phyloP scores from a whole-genome alignment of 2,113 vertebrate species.

The Myrmecophaga tridactyla region DNA sequence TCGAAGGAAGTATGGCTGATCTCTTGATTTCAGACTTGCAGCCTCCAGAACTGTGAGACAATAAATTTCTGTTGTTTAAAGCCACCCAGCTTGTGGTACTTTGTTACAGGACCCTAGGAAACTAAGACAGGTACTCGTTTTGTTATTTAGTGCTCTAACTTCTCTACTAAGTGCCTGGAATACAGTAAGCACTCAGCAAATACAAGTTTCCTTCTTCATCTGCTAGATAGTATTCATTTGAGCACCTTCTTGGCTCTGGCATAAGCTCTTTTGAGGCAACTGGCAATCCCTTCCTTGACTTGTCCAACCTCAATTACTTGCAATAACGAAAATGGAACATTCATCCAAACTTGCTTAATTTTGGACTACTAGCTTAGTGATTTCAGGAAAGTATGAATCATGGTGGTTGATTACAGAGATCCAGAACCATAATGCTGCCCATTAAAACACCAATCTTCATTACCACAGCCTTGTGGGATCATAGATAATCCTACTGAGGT shows the following conservation, averaged over 20 bases:
- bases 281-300: background rate
- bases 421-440: background rate
- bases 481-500: background rate
- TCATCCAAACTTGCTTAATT: background rate
- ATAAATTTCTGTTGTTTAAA: no score
- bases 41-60: no score
- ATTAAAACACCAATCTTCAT: background rate
- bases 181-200: background rate
- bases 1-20: no score
- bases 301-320: background rate
- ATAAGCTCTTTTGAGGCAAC: background rate
- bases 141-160: background rate
- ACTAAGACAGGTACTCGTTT: background rate
- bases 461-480: background rate
- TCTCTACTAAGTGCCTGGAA: background rate
- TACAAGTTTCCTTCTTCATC: background rate
- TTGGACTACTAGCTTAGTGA: background rate
- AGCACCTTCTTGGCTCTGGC: background rate
- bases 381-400: background rate
- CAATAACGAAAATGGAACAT: background rate
- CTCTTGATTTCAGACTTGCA: no score
- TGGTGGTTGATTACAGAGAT: background rate
- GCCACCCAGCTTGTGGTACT: no score
- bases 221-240: background rate
- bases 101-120: no score